phyloP scores from a whole-genome alignment of 2,113 vertebrate species.

The Eclectus roratus region DNA sequence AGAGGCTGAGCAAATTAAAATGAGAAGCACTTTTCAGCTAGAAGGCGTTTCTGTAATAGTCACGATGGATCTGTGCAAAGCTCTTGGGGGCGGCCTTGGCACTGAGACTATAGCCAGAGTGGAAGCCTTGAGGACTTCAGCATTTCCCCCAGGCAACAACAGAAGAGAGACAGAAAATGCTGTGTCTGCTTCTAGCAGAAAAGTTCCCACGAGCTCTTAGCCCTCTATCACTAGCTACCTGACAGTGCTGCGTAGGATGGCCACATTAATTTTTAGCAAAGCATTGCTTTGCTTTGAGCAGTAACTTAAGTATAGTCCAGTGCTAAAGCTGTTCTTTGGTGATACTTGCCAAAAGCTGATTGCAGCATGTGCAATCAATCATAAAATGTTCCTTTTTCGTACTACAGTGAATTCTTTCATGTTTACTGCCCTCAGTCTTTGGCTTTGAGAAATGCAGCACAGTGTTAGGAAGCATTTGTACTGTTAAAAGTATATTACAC shows the following conservation, averaged over 20 bases:
- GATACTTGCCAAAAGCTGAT: neutral
- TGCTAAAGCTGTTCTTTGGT: neutral
- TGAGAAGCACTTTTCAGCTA: neutral
- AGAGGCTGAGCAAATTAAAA: neutral
- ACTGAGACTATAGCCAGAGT: neutral
- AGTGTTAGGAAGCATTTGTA: neutral
- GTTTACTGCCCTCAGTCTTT: neutral
- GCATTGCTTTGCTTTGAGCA: neutral
- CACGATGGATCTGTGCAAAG: neutral
- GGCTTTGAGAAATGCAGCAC: neutral
- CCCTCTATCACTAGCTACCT: neutral
- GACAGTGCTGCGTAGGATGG: neutral
- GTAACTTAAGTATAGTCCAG: neutral
- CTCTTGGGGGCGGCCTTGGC: rapidly evolving
- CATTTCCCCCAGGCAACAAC: neutral
- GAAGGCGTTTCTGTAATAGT: neutral
- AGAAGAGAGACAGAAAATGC: neutral
- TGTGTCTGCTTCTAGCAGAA: neutral
- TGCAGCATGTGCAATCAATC: neutral
- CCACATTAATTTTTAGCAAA: neutral
- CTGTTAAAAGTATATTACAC: neutral
- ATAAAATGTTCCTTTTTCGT: neutral
- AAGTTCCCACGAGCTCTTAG: neutral
- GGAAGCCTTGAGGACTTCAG: neutral
- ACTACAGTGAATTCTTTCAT: neutral